Conservation (phyloP, 2,797 vertebrate genomes). For the Hylomyscus alleni region DNA sequence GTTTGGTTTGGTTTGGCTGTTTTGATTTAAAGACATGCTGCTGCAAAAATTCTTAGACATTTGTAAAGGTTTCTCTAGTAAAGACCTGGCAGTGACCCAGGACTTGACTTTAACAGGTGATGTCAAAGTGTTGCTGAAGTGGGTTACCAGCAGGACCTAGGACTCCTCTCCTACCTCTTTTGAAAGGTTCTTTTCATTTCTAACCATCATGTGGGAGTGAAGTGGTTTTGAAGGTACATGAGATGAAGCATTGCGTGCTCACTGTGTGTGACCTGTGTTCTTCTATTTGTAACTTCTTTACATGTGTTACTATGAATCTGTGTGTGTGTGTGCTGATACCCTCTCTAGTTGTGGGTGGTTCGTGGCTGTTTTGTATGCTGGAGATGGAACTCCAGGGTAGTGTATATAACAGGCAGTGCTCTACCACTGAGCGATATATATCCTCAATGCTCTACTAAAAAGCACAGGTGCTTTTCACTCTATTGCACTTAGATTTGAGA, state of each 20-base stretch:
- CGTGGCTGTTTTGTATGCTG: neutral
- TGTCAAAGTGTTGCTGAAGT: neutral
- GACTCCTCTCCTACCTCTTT: neutral
- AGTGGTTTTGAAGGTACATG: neutral
- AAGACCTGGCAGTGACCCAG: neutral
- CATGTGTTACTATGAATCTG: neutral
- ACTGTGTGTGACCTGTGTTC: neutral
- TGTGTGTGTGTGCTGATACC: neutral
- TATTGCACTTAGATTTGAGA: neutral
- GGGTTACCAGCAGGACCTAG: neutral
- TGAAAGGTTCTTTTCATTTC: neutral
- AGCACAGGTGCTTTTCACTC: slow-evolving; percentile 7
- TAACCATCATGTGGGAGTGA: neutral
- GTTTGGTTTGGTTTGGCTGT: neutral
- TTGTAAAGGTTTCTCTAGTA: neutral
- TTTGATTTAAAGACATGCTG: slow-evolving; percentile 28
- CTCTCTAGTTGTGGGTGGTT: neutral
- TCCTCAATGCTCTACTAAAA: neutral
- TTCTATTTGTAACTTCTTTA: neutral
- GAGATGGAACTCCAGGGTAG: neutral
- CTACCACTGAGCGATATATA: neutral
- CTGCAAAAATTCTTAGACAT: neutral
- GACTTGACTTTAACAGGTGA: neutral
- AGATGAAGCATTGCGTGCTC: neutral
- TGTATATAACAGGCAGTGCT: neutral